These are phyloP conservation scores for Tenualosa thibaudeaui DNA, from an alignment of 2,797 vertebrate genomes.

Conservation along the genomic window DNA sequence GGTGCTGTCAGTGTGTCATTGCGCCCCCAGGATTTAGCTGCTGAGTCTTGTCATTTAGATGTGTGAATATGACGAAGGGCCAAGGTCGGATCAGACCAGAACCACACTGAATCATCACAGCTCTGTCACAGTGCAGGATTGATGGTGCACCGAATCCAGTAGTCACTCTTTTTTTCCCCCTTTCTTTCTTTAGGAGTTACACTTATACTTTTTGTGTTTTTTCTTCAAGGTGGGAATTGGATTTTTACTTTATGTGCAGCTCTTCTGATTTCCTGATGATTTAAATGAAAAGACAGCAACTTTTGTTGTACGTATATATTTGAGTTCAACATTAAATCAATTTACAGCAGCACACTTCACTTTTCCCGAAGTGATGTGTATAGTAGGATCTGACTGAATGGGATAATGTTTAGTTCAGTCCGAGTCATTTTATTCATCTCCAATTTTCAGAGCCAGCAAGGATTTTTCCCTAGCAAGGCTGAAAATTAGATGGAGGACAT, in stretches of 20 bases:
- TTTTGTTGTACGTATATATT: no score
- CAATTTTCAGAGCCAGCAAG: neutral
- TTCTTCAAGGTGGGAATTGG: neutral
- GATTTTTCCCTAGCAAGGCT: neutral
- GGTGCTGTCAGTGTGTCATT: neutral
- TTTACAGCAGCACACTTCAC: neutral
- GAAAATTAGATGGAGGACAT: neutral
- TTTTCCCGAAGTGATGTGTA: neutral
- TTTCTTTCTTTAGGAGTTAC: neutral
- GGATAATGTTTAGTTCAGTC: no score
- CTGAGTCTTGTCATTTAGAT: conserved; percentile 21
- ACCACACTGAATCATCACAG: neutral
- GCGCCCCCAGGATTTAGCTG: neutral
- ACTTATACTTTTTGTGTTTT: neutral
- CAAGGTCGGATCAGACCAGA: conserved; percentile 4
- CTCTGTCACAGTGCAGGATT: neutral
- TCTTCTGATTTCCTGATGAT: no score
- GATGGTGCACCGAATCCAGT: neutral
- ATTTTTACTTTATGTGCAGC: neutral
- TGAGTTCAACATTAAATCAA: neutral
- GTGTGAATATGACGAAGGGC: conserved; percentile 34
- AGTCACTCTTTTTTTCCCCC: no score
- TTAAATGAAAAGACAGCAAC: no score
- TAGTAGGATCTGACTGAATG: neutral
- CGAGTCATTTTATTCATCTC: neutral